Evolutionary conservation across 2,888 invertebrate genomes (phyloP).

Genomic region (Xanthorhoe designata): DNA sequence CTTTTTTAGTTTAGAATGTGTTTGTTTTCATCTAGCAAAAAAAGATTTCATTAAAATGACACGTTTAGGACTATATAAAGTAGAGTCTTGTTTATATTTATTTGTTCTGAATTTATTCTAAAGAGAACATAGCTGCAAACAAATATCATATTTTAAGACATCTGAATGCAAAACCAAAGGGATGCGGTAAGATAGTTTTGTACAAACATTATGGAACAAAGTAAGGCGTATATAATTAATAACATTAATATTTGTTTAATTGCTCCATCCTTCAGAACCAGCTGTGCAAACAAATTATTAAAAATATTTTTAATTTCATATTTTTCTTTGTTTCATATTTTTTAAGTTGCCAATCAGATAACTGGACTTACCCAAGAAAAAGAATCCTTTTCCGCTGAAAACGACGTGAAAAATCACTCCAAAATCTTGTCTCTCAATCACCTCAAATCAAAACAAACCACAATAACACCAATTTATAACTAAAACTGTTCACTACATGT

Average conservation of each 20-base stretch:
- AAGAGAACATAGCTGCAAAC: too few species aligned
- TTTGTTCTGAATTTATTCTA: too few species aligned
- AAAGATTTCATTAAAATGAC: too few species aligned
- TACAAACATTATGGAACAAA: not conserved
- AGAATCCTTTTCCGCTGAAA: slow-evolving; percentile 30
- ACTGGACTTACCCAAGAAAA: slow-evolving; percentile 22
- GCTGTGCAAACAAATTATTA: slow-evolving; percentile 7
- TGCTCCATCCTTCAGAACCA: slow-evolving; percentile 1
- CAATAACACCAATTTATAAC: slow-evolving; percentile 62
- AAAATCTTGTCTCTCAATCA: slow-evolving; percentile 41
- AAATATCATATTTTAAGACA: too few species aligned
- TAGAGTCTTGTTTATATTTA: too few species aligned
- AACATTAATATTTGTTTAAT: slow-evolving; percentile 2
- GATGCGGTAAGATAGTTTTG: not conserved
- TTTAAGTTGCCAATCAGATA: not conserved
- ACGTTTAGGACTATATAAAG: too few species aligned
- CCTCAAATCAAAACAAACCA: slow-evolving; percentile 69
- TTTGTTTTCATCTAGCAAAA: too few species aligned
- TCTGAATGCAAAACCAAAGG: too few species aligned
- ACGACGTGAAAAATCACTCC: slow-evolving; percentile 38
- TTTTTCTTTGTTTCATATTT: not conserved
- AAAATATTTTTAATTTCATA: not conserved
- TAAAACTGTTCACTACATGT: slow-evolving; percentile 65
- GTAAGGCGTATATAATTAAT: not conserved
- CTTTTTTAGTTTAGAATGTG: too few species aligned